Conservation (phyloP, 2,113 vertebrate species). For the Natator depressus region DNA sequence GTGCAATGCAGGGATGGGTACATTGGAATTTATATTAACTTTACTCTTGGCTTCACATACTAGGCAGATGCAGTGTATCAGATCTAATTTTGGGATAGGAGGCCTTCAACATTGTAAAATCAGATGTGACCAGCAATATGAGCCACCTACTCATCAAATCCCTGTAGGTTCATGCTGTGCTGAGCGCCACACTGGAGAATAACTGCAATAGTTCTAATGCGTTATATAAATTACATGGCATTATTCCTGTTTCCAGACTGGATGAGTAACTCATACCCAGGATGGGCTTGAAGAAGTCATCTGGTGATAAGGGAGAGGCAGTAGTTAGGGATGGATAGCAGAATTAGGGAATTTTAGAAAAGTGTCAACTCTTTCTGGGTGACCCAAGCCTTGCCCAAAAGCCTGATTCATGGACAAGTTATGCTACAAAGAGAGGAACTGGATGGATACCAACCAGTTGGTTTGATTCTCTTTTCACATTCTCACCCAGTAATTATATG, state of each 20-base stretch:
- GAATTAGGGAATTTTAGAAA: not conserved
- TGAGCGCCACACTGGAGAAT: not conserved
- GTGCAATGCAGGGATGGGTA: not conserved
- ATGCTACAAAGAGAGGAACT: not conserved
- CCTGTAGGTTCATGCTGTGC: not conserved
- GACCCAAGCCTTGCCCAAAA: not conserved
- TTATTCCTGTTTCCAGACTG: not conserved
- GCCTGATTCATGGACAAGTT: not conserved
- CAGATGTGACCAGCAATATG: not conserved
- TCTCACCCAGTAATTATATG: not conserved
- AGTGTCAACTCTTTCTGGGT: not conserved
- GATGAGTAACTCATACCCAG: not conserved
- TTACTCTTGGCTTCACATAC: not conserved
- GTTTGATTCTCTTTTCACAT: not conserved
- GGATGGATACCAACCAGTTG: accelerated
- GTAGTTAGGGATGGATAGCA: not conserved
- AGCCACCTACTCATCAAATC: not conserved
- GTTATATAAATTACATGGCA: not conserved
- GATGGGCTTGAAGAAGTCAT: not conserved
- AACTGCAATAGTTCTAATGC: not conserved
- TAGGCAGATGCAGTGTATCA: not conserved
- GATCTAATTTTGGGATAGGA: not conserved
- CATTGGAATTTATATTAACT: not conserved
- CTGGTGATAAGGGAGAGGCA: not conserved
- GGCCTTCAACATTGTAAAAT: not conserved